Conservation (phyloP, 2,797 vertebrate genomes). For the Notolepis coatsorum region DNA sequence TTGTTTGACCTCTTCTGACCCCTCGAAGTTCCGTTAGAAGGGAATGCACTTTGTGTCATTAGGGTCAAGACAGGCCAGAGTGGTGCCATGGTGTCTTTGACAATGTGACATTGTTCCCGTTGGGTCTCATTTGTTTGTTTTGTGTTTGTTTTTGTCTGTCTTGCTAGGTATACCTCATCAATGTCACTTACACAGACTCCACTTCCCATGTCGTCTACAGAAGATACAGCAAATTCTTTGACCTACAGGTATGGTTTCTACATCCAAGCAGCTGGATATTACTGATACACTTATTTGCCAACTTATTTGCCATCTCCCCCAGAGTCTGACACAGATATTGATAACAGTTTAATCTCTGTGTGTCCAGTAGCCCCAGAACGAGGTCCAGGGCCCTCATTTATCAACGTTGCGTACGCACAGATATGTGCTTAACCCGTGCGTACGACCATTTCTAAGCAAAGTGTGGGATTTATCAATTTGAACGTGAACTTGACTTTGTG, state of each 20-base stretch:
- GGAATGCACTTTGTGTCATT: conserved; percentile 57
- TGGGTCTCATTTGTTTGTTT: conserved; percentile 49
- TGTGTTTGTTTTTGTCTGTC: conserved; percentile 47
- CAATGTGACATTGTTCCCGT: conserved; percentile 49
- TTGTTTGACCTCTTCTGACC: conserved; percentile 63
- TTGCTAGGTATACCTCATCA: conserved; percentile 96
- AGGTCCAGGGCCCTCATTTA: too few relatives aligned
- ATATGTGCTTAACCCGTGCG: too few relatives aligned
- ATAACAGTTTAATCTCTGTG: too few relatives aligned
- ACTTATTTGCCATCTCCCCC: too few relatives aligned
- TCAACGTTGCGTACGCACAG: too few relatives aligned
- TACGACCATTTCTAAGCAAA: too few relatives aligned
- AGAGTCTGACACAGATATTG: too few relatives aligned
- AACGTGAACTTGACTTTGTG: too few relatives aligned
- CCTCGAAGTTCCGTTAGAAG: conserved; percentile 50
- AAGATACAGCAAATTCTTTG: conserved; percentile 99
- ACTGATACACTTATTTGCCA: background rate
- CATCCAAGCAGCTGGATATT: background rate
- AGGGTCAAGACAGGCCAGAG: conserved; percentile 29
- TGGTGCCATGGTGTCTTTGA: conserved; percentile 42
- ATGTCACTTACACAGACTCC: conserved; percentile 95
- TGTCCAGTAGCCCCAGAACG: background rate
- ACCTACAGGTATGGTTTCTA: conserved; percentile 89
- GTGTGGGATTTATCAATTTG: too few relatives aligned
- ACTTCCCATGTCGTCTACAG: conserved; percentile 95